Conservation (phyloP, 2,888 invertebrate genomes). For the Nematopogon swammerdamellus region DNA sequence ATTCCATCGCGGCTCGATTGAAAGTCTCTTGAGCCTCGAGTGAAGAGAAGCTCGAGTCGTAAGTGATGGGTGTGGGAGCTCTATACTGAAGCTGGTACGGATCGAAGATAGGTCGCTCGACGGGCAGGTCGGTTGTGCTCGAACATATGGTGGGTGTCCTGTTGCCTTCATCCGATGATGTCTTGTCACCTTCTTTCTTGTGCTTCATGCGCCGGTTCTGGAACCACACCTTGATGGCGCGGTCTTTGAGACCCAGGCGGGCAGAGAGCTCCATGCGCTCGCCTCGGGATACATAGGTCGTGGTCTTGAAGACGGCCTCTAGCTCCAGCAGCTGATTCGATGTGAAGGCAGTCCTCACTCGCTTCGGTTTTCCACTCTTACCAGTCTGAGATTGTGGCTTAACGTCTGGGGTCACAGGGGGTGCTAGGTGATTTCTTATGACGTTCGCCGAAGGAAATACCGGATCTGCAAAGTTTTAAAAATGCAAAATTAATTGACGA, state of each 20-base stretch:
- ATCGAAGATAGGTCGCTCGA: background rate
- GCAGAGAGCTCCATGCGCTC: conserved; percentile 64
- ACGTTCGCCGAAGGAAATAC: too few relatives aligned
- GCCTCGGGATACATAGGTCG: conserved; percentile 67
- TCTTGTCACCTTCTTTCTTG: conserved; percentile 50
- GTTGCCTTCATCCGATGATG: background rate
- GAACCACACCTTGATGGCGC: conserved; percentile 83
- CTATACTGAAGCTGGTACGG: background rate
- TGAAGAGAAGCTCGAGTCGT: background rate
- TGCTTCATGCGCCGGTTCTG: conserved; percentile 77
- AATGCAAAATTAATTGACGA: too few relatives aligned
- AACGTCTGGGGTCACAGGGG: too few relatives aligned
- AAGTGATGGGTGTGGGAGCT: background rate
- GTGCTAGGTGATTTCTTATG: too few relatives aligned
- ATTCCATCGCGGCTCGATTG: background rate
- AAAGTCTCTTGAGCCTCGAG: background rate
- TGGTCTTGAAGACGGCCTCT: conserved; percentile 65
- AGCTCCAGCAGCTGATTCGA: conserved; percentile 67
- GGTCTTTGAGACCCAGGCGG: conserved; percentile 61
- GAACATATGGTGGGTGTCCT: background rate
- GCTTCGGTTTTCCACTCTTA: conserved; percentile 36
- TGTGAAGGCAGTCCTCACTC: conserved; percentile 71
- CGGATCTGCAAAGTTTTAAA: too few relatives aligned
- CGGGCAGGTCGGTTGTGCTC: background rate
- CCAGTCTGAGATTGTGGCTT: too few relatives aligned